These are phyloP conservation scores for Hirundo rustica DNA, from an alignment of 2,797 vertebrate genomes.

Conservation along the genomic window DNA sequence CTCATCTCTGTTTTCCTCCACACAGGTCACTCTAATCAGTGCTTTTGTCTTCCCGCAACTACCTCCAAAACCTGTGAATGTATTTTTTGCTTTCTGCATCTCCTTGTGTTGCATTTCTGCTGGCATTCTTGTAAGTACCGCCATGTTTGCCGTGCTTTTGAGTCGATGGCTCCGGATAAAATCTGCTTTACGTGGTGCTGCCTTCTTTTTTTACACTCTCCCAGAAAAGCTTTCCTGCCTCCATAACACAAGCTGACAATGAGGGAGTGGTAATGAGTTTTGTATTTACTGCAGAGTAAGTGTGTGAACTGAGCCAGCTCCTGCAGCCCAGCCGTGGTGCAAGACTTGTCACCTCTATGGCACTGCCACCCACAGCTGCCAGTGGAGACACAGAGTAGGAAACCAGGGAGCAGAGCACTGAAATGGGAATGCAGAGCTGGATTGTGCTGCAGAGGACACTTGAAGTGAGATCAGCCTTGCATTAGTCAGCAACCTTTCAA, in stretches of 20 bases:
- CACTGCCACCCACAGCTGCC: background rate
- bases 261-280: background rate
- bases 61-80: constrained; percentile 92
- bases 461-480: background rate
- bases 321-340: background rate
- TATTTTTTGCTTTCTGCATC: constrained; percentile 97
- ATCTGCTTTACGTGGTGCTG: background rate
- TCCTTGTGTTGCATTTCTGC: constrained; percentile 87
- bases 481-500: background rate
- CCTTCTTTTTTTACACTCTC: background rate
- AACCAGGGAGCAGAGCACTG: background rate
- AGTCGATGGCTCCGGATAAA: background rate
- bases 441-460: background rate
- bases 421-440: background rate
- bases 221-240: background rate
- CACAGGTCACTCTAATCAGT: constrained; percentile 92
- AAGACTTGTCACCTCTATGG: background rate
- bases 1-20: constrained; percentile 47
- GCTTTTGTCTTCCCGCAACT: constrained; percentile 93
- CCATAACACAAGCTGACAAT: background rate
- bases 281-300: background rate
- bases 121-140: constrained; percentile 89
- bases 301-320: background rate
- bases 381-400: background rate
- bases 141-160: fast-evolving